phyloP scores from a whole-genome alignment of 1,140 invertebrate genomes.

The Macrocentrus cingulum region DNA sequence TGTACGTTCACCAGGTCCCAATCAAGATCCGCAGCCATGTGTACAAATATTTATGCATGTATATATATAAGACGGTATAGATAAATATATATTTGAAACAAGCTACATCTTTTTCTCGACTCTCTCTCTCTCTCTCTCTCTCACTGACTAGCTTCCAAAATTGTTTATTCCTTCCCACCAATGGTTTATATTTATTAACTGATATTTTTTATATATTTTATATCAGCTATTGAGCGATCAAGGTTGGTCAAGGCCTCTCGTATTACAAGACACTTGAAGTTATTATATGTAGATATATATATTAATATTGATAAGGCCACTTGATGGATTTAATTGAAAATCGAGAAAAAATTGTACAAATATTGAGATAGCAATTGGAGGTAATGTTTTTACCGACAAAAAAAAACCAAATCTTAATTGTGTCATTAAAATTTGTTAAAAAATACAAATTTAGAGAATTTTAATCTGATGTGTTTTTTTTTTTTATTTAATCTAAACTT shows the following conservation, averaged over 20 bases:
- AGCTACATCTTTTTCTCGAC: background rate
- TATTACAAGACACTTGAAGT: slow-evolving; percentile 20
- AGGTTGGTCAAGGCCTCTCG: slow-evolving; percentile 18
- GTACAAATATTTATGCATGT: too few species aligned
- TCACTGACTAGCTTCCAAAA: slow-evolving; percentile 25
- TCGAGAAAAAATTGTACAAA: background rate
- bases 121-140: slow-evolving; percentile 4
- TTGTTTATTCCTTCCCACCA: slow-evolving; percentile 18
- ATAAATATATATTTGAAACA: too few species aligned
- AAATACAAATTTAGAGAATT: too few species aligned
- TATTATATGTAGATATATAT: background rate
- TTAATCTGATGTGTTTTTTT: too few species aligned
- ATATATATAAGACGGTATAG: too few species aligned
- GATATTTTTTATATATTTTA: slow-evolving; percentile 13
- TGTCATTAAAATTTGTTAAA: too few species aligned
- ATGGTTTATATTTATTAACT: slow-evolving; percentile 13
- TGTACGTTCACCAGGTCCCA: background rate
- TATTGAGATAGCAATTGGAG: too few species aligned
- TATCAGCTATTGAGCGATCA: slow-evolving; percentile 13
- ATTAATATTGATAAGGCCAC: slow-evolving; percentile 14
- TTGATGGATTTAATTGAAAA: slow-evolving; percentile 7
- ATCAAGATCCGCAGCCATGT: too few species aligned
- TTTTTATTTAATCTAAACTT: too few species aligned
- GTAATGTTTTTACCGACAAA: too few species aligned
- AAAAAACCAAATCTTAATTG: too few species aligned